Percentiles rank a stretch among this genome's conserved stretches.
These are phyloP conservation scores for Solen grandis DNA, from an alignment of 1,140 invertebrate species.

Conservation along the genomic window DNA sequence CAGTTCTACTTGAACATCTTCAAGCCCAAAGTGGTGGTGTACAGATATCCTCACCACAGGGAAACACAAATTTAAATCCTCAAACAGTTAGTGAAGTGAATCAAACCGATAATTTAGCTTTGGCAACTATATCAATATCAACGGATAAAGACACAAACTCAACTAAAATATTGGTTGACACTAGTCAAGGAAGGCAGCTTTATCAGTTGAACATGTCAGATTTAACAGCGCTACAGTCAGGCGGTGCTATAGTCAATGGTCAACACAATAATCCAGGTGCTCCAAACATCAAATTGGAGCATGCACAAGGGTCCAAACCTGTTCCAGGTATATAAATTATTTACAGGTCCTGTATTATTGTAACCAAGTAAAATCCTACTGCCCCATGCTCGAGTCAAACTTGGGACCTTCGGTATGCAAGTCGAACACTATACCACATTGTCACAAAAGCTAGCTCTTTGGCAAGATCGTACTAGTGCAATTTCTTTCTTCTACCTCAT, in stretches of 20 bases:
- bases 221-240: slow-evolving; percentile 19
- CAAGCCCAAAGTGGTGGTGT: no score
- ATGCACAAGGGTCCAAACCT: not conserved
- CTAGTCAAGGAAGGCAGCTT: slow-evolving; percentile 42
- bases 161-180: slow-evolving; percentile 48
- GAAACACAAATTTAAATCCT: not conserved
- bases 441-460: no score
- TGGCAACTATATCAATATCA: slow-evolving; percentile 50
- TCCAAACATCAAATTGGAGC: not conserved
- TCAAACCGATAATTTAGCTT: slow-evolving; percentile 21
- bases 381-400: not conserved
- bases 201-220: slow-evolving; percentile 51
- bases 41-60: not conserved
- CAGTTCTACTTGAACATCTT: no score
- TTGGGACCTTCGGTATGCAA: not conserved
- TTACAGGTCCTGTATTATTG: not conserved
- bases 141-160: slow-evolving; percentile 37
- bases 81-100: not conserved
- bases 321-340: slow-evolving; percentile 7
- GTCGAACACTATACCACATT: no score
- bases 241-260: not conserved
- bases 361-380: no score
- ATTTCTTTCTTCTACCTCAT: slow-evolving; percentile 33
- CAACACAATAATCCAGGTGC: not conserved
- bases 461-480: no score